phyloP scores from a whole-genome alignment of 2,113 vertebrate genomes.

The Cryptotis parvus region DNA sequence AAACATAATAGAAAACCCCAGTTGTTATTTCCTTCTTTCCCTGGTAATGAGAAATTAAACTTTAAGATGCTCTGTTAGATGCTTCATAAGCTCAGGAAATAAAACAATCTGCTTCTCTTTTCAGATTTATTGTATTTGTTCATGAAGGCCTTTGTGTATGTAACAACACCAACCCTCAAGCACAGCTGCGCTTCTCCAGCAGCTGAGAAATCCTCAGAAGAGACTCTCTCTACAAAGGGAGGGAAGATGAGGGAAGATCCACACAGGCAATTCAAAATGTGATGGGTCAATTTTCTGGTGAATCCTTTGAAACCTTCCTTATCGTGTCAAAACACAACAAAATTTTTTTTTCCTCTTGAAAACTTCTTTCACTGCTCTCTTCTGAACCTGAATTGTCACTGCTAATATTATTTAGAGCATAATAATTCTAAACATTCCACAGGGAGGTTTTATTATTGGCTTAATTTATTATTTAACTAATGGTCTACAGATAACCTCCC shows the following conservation, averaged over 20 bases:
- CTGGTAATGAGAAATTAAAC: not conserved
- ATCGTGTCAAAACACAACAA: not conserved
- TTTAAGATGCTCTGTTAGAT: not conserved
- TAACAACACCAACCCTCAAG: not conserved
- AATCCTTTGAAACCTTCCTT: not conserved
- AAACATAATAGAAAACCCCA: not conserved
- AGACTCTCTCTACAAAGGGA: not conserved
- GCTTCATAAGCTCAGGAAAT: conserved; percentile 12
- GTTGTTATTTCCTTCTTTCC: not conserved
- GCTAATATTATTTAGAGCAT: not conserved
- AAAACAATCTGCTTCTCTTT: not conserved
- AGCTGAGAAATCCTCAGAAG: not conserved
- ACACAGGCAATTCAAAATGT: not conserved
- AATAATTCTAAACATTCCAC: not conserved
- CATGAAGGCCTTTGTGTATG: not conserved
- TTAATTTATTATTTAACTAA: not conserved
- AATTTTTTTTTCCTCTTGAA: not conserved
- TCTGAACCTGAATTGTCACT: not conserved
- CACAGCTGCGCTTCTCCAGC: not conserved
- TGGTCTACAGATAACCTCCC: not conserved
- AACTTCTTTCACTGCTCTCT: not conserved
- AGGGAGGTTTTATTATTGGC: not conserved
- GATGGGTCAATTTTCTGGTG: not conserved
- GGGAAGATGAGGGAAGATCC: not conserved
- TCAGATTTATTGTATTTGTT: not conserved